A percentile compares a stretch with the other conserved stretches of the same genome.
phyloP scores from a whole-genome alignment of 2,888 invertebrate species.

The Metalampra italica region DNA sequence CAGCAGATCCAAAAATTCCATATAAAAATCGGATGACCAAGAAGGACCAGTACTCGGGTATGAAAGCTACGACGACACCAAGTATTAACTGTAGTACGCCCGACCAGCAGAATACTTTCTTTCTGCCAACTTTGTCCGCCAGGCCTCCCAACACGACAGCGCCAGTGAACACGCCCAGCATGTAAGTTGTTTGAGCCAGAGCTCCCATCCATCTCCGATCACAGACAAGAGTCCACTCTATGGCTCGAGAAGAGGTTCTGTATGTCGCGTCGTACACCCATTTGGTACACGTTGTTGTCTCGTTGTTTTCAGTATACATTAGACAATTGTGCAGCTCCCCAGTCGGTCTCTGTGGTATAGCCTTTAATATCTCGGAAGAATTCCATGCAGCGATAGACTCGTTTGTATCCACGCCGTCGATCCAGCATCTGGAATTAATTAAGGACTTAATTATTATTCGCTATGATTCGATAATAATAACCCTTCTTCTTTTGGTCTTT shows the following conservation, averaged over 20 bases:
- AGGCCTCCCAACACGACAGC: constrained; percentile 88
- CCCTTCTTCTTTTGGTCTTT: too few species aligned
- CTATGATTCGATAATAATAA: too few species aligned
- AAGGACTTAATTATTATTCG: background rate
- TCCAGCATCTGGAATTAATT: constrained; percentile 75
- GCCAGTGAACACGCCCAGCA: constrained; percentile 92
- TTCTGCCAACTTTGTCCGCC: constrained; percentile 90
- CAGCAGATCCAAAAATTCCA: constrained; percentile 91
- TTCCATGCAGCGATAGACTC: constrained; percentile 76
- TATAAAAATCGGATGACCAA: constrained; percentile 83
- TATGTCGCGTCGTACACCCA: constrained; percentile 88
- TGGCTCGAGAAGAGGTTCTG: constrained; percentile 84
- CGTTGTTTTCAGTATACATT: constrained; percentile 63
- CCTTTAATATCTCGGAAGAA: constrained; percentile 68
- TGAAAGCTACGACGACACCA: constrained; percentile 86
- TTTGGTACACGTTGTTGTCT: constrained; percentile 50
- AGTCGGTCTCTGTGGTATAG: constrained; percentile 75
- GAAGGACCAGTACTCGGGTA: constrained; percentile 87
- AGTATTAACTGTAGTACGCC: constrained; percentile 84
- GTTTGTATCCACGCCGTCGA: constrained; percentile 80
- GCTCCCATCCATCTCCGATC: constrained; percentile 89
- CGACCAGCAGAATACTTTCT: constrained; percentile 89
- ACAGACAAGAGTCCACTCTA: constrained; percentile 92
- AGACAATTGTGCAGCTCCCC: constrained; percentile 81
- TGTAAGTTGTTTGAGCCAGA: constrained; percentile 86